Evolutionary conservation across 2,797 vertebrate genomes (phyloP).

Genomic region (Discoglossus pictus): DNA sequence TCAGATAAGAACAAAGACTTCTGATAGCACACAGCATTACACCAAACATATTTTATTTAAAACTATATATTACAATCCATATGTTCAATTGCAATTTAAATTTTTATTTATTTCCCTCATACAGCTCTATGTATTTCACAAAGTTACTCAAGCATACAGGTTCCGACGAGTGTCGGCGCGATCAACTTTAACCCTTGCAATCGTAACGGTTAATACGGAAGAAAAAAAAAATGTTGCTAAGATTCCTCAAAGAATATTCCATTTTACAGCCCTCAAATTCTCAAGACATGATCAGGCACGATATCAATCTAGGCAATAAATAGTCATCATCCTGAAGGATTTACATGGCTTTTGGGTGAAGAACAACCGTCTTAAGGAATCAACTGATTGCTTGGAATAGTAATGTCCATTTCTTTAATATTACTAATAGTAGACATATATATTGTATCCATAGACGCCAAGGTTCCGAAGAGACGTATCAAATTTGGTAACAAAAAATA

Average conservation of each 20-base stretch:
- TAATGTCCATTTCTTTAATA: background rate
- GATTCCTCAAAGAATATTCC: too few species aligned
- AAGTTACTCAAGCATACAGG: constrained; percentile 35
- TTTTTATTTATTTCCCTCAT: constrained; percentile 19
- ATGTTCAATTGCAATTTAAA: constrained; percentile 29
- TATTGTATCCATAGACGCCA: too few species aligned
- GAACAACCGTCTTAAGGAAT: background rate
- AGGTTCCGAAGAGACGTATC: too few species aligned
- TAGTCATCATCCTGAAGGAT: background rate
- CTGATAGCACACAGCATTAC: constrained; percentile 15
- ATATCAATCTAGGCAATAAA: constrained; percentile 29
- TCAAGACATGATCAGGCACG: constrained; percentile 1
- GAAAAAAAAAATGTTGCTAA: background rate
- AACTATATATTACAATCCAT: constrained; percentile 49
- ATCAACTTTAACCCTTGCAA: constrained; percentile 4
- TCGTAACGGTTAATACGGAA: background rate
- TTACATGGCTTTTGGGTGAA: background rate
- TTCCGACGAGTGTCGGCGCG: background rate
- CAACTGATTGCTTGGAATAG: background rate
- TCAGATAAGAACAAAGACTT: too few species aligned
- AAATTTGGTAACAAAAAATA: too few species aligned
- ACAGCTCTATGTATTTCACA: constrained; percentile 25
- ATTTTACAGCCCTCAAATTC: background rate
- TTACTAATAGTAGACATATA: background rate
- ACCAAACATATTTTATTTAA: constrained; percentile 51